phyloP scores from a whole-genome alignment of 2,113 vertebrate genomes.

The Dermatemys mawii region DNA sequence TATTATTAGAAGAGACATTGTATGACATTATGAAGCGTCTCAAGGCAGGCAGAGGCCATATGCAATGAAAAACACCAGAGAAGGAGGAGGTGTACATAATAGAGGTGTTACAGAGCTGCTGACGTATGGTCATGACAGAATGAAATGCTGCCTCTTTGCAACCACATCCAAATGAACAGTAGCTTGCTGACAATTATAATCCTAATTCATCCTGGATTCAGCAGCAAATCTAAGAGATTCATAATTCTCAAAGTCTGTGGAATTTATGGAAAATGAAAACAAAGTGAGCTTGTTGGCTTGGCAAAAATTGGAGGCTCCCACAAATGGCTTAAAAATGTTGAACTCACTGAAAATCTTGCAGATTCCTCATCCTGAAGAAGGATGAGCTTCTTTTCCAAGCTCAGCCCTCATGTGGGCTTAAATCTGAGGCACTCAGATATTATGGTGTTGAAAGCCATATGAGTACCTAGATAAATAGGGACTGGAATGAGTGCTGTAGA shows the following conservation, averaged over 20 bases:
- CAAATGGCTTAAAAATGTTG: background rate
- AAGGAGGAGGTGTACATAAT: background rate
- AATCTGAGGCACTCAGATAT: background rate
- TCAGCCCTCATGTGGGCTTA: background rate
- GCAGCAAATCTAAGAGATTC: background rate
- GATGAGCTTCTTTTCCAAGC: fast-evolving
- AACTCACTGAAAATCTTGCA: fast-evolving
- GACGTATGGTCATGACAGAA: background rate
- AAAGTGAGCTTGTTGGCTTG: background rate
- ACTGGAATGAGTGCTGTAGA: background rate
- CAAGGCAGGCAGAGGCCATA: background rate
- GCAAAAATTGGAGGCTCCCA: background rate
- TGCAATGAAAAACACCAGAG: background rate
- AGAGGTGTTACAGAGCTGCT: background rate
- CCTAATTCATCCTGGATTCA: background rate
- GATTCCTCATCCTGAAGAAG: background rate
- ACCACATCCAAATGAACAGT: background rate
- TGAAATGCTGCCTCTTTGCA: background rate
- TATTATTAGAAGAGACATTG: background rate
- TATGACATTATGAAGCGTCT: background rate
- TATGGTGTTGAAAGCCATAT: fast-evolving
- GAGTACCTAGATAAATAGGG: background rate
- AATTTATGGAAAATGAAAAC: background rate
- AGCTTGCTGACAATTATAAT: background rate
- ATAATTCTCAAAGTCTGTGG: background rate